These are phyloP conservation scores for Hyalella azteca DNA, from an alignment of 2,888 invertebrate genomes.

Conservation along the genomic window DNA sequence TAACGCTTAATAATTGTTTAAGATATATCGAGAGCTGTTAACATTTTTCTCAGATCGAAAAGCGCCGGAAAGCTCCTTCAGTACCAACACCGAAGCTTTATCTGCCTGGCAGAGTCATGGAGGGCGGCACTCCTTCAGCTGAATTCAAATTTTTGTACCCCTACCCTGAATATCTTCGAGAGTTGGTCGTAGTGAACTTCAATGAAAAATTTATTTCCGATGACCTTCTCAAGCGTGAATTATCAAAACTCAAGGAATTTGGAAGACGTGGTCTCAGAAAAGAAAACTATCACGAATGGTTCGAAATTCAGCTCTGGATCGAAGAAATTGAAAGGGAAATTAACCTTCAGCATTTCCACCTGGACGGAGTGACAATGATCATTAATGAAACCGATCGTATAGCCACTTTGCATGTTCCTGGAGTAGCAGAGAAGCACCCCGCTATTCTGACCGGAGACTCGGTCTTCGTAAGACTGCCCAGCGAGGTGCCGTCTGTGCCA, in stretches of 20 bases:
- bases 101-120: neutral
- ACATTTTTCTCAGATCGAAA: neutral
- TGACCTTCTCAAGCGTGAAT: neutral
- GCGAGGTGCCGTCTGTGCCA: neutral
- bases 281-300: neutral
- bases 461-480: neutral
- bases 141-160: neutral
- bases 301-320: constrained; percentile 4
- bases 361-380: neutral
- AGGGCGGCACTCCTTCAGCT: neutral
- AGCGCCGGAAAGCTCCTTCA: neutral
- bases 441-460: neutral
- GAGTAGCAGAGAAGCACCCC: neutral
- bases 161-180: neutral
- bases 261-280: neutral
- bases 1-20: neutral
- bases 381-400: neutral
- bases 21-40: neutral
- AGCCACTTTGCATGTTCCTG: neutral
- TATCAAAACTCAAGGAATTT: neutral
- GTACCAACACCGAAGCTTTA: neutral
- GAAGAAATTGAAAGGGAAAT: constrained; percentile 26
- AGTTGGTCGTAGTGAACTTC: neutral
- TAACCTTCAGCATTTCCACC: neutral
- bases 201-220: neutral